Evolutionary conservation across 2,888 invertebrate species (phyloP), one percentile per base, ranked within the genome.

Genomic region (Hyles lineata): DNA sequence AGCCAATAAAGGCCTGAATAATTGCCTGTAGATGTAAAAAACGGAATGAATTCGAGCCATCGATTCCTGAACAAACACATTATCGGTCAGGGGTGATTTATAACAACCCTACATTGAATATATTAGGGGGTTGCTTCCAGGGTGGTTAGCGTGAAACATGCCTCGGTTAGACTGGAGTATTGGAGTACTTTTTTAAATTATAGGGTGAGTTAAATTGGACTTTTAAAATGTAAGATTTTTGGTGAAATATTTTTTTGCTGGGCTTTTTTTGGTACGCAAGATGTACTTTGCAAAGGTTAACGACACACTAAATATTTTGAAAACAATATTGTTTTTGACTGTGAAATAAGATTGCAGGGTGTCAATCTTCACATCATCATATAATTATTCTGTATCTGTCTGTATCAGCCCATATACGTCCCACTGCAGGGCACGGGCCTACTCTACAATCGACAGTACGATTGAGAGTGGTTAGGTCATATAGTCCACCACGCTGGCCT

Each of bases 31-130:
- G 35, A 70, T 9, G 61, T 61, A 61, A 67, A 67, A 72, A 72
- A 58, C 72, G 55, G 61, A 72, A 72, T 63, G 50, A 55, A 52
- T 52, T 32, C 58, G 58, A 23, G 21, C 52, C 32, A 67, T 23
- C 62, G 72, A 63, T 52, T 55, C 72, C 58, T 63, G 70, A 55
- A 67, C 72, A 72, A 67, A 72, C 55, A 35, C 58, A 72, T 72
- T 72, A 72, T 72, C 72, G 72, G 52, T 58, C n/a, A 17, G 43
- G 61, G 21, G 73, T 79, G 79, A 80, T 78, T 79, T 80, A 80
- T 79, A 32, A 61, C 73, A 21, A 63, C 72, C 73, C 74, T 62
- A 74, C 62, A 60, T 75, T 76, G 78, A 77, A 80, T 80, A 80
- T 79, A 80, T 80, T 78, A 74, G 61, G 75, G 17, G 52, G 71